phyloP scores from a whole-genome alignment of 2,797 vertebrate species.

The Labroides dimidiatus region DNA sequence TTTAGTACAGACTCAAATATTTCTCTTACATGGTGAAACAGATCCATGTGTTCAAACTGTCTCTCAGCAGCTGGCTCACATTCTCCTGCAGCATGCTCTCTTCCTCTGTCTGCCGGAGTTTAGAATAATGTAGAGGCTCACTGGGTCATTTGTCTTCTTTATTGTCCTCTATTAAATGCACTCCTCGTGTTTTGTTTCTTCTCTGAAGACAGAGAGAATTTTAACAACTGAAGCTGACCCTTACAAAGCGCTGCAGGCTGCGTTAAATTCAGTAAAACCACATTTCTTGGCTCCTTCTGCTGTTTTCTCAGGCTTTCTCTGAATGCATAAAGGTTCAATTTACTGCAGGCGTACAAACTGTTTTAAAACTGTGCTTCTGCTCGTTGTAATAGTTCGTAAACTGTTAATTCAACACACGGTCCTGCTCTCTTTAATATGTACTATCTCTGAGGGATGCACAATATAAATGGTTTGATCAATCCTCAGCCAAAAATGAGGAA shows the following conservation, averaged over 20 bases:
- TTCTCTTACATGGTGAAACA: too few relatives aligned
- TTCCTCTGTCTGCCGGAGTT: neutral
- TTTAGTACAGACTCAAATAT: too few relatives aligned
- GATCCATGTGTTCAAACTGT: neutral
- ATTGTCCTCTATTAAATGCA: neutral
- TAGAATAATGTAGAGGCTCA: neutral
- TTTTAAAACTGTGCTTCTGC: conserved; percentile 17
- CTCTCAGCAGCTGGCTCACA: neutral
- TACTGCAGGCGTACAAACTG: conserved; percentile 2
- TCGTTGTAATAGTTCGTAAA: conserved; percentile 3
- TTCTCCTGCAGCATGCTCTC: neutral
- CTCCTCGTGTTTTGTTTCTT: neutral
- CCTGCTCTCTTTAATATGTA: neutral
- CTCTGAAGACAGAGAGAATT: neutral
- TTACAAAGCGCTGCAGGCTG: neutral
- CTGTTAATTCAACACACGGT: conserved; percentile 4
- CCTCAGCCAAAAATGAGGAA: too few relatives aligned
- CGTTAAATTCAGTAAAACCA: neutral
- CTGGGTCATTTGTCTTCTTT: neutral
- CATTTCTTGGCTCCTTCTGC: neutral
- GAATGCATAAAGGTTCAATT: conserved; percentile 11
- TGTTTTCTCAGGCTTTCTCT: conserved; percentile 2
- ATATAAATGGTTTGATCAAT: too few relatives aligned
- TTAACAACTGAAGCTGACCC: neutral
- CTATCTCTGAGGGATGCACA: too few relatives aligned